Evolutionary conservation across 2,797 vertebrate genomes (phyloP), one percentile per base, ranked within the genome.

Genomic region (Neosilurus hyrtlii): DNA sequence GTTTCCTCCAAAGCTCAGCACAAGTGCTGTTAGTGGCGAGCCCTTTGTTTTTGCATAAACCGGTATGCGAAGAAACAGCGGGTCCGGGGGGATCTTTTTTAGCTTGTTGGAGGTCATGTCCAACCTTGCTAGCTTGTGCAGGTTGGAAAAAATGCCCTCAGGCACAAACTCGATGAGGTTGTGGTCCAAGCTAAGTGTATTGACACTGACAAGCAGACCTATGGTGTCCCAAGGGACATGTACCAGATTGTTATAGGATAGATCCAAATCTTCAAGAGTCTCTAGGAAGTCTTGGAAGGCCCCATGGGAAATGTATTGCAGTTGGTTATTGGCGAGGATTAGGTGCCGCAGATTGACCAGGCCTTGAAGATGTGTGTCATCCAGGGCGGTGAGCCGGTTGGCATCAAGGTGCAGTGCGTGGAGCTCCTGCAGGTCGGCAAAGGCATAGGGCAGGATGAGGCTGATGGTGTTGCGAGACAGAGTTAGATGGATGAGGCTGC

Each of bases 81-180:
- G 96, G 6, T 97, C 96, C 0, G 96, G 96, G 0, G 96, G 96
- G 70, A 97, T 96, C 91, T 97, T 97, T 84, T 96, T 96, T 43
- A 97, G 62, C 88, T 97, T 96, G 90, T 97, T 97, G 73, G 96
- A 97, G 0, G 96, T 97, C 96, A 97, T 96, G 88, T 97, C 96
- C 43, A 97, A 61, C 22, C 96, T 93, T 0, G 96, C 95, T 8
- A 97, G 89, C 84, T 96, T 97, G 91, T 96, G 96, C 2, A 97
- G 91, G 86, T 96, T 96, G 2, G 96, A 96, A 89, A 97, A 97
- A 52, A 96, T 95, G 0, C 96, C 96, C 81, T 96, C 94, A 0
- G 96, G 96, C 51, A 97, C 96, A 51, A 94, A 93, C 83, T 96
- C 95, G 18, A 97, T 96, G 57, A 97, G 95, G 83, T 97, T 97